A percentile compares a stretch with the other conserved stretches of the same genome.
Conservation (phyloP, 2,888 invertebrate species). For the Fragum whitleyi region DNA sequence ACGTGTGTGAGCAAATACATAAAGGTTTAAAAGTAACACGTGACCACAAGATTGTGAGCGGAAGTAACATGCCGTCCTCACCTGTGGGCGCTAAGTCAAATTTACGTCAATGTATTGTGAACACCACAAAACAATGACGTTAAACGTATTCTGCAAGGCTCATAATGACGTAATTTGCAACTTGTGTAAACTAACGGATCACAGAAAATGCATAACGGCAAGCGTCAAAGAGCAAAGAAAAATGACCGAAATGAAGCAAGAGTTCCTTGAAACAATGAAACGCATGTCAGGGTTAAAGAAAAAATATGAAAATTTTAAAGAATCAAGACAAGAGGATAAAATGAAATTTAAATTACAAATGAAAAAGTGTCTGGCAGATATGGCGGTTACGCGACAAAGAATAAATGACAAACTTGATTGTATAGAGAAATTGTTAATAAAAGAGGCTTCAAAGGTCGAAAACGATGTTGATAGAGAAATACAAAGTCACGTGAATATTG, state of each 20-base stretch:
- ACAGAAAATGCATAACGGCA: neutral
- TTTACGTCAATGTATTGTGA: neutral
- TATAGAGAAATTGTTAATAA: neutral
- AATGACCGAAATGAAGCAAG: neutral
- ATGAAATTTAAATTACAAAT: neutral
- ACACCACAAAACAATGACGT: conserved; percentile 6
- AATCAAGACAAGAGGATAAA: neutral
- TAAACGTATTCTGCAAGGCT: neutral
- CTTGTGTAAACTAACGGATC: neutral
- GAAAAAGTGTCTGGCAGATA: neutral
- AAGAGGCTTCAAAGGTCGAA: neutral
- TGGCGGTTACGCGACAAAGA: neutral
- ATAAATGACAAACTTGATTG: neutral
- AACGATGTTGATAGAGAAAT: neutral
- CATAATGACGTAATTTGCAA: neutral
- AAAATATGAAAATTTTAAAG: neutral
- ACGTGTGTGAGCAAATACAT: neutral
- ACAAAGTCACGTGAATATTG: neutral
- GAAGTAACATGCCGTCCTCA: neutral
- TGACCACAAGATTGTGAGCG: neutral
- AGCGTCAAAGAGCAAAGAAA: neutral
- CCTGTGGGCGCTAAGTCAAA: neutral
- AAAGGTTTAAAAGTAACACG: neutral
- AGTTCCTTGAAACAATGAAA: neutral
- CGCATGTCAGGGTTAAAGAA: neutral